phyloP scores from a whole-genome alignment of 2,113 vertebrate species.

The Dasyprocta punctata region DNA sequence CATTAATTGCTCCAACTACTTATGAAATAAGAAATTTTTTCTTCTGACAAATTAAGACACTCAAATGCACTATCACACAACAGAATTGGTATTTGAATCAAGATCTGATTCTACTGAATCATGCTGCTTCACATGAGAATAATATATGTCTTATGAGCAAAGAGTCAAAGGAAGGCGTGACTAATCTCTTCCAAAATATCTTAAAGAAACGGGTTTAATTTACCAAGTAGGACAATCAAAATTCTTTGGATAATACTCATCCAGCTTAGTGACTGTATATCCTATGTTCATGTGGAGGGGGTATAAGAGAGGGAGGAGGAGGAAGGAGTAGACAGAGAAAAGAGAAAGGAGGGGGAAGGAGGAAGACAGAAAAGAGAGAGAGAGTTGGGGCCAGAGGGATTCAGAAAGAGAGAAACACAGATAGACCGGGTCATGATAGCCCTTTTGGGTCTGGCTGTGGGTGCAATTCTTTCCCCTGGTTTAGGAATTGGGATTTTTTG shows the following conservation, averaged over 20 bases:
- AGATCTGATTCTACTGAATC: not conserved
- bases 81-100: slow-evolving; percentile 6
- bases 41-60: not conserved
- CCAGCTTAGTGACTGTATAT: not conserved
- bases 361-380: not conserved
- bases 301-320: not conserved
- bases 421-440: not conserved
- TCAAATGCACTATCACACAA: not conserved
- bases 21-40: not conserved
- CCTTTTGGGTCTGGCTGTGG: not conserved
- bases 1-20: slow-evolving; percentile 22
- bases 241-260: slow-evolving; percentile 26
- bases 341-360: not conserved
- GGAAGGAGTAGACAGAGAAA: too few species aligned
- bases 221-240: slow-evolving; percentile 25
- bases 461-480: not conserved
- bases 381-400: not conserved
- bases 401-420: not conserved
- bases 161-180: slow-evolving; percentile 22
- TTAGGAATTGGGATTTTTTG: slow-evolving; percentile 46
- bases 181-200: slow-evolving; percentile 15
- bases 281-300: not conserved
- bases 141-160: not conserved
- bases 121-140: not conserved
- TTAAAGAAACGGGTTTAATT: slow-evolving; percentile 20